These are phyloP conservation scores for Galendromus occidentalis DNA, from an alignment of 1,140 invertebrate genomes.

Conservation along the genomic window DNA sequence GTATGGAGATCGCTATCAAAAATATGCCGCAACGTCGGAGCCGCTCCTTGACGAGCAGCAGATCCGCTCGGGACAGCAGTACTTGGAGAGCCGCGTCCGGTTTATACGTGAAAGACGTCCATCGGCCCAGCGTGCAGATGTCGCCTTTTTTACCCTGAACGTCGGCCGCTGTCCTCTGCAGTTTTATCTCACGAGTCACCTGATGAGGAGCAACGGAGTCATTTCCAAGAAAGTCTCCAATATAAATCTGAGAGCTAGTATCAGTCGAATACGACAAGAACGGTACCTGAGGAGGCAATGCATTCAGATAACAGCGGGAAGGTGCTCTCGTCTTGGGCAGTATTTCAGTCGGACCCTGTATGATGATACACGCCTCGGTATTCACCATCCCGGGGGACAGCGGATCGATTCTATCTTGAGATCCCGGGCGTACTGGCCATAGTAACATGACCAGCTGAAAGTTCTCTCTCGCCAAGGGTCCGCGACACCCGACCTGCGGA, in stretches of 20 bases:
- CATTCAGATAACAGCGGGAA: neutral
- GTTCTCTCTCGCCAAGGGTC: neutral
- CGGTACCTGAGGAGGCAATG: neutral
- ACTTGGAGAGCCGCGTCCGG: neutral
- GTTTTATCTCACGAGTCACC: neutral
- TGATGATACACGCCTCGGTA: neutral
- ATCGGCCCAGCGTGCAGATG: neutral
- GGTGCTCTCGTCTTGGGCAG: neutral
- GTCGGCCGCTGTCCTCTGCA: neutral
- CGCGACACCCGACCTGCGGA: neutral
- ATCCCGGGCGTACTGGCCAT: neutral
- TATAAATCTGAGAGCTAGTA: too few species aligned
- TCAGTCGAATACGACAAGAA: too few species aligned
- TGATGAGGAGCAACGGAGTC: neutral
- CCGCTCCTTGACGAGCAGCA: neutral
- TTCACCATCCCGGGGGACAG: neutral
- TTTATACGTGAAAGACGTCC: constrained; percentile 2
- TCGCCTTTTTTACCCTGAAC: neutral
- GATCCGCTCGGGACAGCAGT: neutral
- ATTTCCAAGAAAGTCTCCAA: too few species aligned
- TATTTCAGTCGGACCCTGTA: neutral
- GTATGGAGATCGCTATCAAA: neutral
- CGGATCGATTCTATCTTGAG: neutral
- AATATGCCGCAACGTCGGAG: neutral
- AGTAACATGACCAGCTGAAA: constrained; percentile 4